Evolutionary conservation across 1,140 invertebrate species (phyloP).

Genomic region (Ips typographus): DNA sequence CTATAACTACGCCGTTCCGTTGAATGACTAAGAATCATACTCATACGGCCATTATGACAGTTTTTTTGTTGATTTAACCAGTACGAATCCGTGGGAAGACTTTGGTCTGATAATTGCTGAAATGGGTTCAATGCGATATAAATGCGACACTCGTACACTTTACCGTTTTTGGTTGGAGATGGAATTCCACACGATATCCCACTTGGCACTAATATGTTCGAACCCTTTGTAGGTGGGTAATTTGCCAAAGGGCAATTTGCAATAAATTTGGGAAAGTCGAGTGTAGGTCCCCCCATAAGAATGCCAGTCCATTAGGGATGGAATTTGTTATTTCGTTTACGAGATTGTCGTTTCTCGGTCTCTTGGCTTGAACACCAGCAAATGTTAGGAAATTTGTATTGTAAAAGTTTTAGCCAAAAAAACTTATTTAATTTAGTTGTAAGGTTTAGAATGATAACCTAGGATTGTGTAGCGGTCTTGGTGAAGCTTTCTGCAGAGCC

Average conservation of each 20-base stretch:
- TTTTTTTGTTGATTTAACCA: conserved; percentile 30
- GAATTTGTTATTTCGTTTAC: conserved; percentile 2
- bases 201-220: not conserved
- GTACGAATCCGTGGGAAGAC: conserved; percentile 29
- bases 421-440: too few relatives aligned
- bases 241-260: conserved; percentile 12
- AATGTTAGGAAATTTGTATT: too few relatives aligned
- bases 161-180: not conserved
- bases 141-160: conserved; percentile 1
- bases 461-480: too few relatives aligned
- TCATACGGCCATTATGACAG: conserved; percentile 31
- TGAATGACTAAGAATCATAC: conserved; percentile 30
- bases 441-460: too few relatives aligned
- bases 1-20: conserved; percentile 28
- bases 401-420: too few relatives aligned
- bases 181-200: not conserved
- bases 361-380: too few relatives aligned
- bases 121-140: conserved; percentile 20
- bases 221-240: not conserved
- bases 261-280: conserved; percentile 20
- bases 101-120: conserved; percentile 30
- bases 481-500: conserved; percentile 44
- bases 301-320: conserved; percentile 25
- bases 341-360: too few relatives aligned
- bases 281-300: conserved; percentile 16